These are phyloP conservation scores for Morbakka virulenta DNA, from an alignment of 30 jellyfish, hydroid and myxozoan genomes.

Conservation along the genomic window DNA sequence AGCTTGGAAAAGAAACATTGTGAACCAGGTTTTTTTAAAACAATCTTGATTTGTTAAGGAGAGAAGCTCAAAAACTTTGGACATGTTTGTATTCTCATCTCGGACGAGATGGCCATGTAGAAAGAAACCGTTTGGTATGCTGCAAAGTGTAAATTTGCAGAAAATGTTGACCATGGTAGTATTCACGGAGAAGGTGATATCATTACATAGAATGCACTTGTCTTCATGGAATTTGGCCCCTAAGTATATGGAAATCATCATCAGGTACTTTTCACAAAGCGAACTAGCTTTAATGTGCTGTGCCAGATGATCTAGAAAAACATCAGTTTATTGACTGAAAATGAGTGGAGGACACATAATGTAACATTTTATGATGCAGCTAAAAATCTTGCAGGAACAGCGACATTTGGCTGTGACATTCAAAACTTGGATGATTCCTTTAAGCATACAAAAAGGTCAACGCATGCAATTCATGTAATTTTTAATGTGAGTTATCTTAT, in stretches of 20 bases:
- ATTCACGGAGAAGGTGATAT: conserved; percentile 3
- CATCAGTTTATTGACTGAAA: conserved; percentile 8
- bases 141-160: no score
- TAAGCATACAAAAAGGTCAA: conserved; percentile 7
- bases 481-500: conserved; percentile 9
- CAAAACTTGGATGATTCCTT: neutral
- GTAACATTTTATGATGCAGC: conserved; percentile 17
- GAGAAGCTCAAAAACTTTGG: no score
- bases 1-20: conserved; percentile 30
- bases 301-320: neutral
- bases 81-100: conserved; percentile 4
- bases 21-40: conserved; percentile 60
- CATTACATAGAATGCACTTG: conserved; percentile 24
- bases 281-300: neutral
- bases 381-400: conserved; percentile 6
- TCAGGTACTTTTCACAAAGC: conserved; percentile 10
- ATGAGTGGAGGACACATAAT: conserved; percentile 7
- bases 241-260: conserved; percentile 16
- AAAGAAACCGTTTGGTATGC: conserved; percentile 11
- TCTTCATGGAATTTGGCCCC: conserved; percentile 25
- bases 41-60: no score
- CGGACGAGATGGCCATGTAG: conserved; percentile 27
- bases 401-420: conserved; percentile 6
- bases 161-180: conserved; percentile 12
- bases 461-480: neutral